phyloP scores from a whole-genome alignment of 2,797 vertebrate species.

The Hoplostethus mediterraneus region DNA sequence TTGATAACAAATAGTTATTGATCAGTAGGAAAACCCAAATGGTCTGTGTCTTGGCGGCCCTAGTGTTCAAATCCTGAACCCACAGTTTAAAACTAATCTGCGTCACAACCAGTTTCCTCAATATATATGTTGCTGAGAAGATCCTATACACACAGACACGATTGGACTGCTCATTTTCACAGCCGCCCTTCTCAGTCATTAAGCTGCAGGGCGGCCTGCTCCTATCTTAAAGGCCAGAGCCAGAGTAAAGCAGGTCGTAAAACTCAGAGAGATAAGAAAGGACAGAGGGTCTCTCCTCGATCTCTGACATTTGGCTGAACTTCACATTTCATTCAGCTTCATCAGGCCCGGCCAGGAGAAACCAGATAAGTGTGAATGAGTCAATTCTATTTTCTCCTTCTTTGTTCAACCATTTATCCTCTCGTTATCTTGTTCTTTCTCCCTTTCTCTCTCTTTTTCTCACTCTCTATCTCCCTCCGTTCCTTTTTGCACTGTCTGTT shows the following conservation, averaged over 20 bases:
- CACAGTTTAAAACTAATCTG: neutral
- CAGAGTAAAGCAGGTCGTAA: constrained; percentile 46
- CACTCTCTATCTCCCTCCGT: constrained; percentile 8
- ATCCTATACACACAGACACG: constrained; percentile 4
- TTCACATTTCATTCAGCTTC: constrained; percentile 58
- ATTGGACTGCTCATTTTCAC: constrained; percentile 36
- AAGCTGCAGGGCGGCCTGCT: constrained; percentile 37
- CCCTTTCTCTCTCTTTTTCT: neutral
- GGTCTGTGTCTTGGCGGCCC: too few relatives aligned
- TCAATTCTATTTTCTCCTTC: constrained; percentile 32
- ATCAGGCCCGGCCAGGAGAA: constrained; percentile 42
- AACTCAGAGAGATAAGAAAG: constrained; percentile 56
- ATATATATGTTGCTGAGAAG: neutral
- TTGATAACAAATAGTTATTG: too few relatives aligned
- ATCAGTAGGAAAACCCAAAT: too few relatives aligned
- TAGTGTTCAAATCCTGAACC: too few relatives aligned
- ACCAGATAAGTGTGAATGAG: constrained; percentile 52
- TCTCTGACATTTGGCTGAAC: constrained; percentile 63
- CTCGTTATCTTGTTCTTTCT: neutral
- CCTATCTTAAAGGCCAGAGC: constrained; percentile 49
- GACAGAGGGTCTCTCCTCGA: constrained; percentile 46
- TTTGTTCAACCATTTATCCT: constrained; percentile 40
- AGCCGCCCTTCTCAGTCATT: constrained; percentile 32
- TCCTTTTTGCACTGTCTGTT: neutral
- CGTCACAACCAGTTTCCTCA: neutral